A percentile compares a stretch with the other conserved stretches of the same genome.
Evolutionary conservation across 2,888 invertebrate genomes (phyloP).

Genomic region (Tupiocoris notatus): DNA sequence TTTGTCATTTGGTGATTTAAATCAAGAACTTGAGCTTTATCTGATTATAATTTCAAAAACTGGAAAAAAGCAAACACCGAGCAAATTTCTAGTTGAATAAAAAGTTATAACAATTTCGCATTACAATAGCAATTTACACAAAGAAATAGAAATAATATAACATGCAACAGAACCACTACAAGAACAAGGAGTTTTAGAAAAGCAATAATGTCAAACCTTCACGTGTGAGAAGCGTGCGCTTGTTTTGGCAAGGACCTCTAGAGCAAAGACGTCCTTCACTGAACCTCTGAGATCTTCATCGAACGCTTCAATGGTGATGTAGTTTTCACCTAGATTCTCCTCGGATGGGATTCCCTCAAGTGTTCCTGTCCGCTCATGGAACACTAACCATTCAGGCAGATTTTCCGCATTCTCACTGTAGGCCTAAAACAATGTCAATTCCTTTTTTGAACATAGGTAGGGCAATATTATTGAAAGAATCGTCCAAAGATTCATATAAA

Average conservation of each 20-base stretch:
- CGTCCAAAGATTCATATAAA: too few relatives aligned
- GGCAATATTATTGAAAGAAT: neutral
- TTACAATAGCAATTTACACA: too few relatives aligned
- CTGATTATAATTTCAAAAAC: too few relatives aligned
- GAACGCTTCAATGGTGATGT: slow-evolving; percentile 62
- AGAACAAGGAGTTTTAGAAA: neutral
- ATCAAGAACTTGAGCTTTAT: too few relatives aligned
- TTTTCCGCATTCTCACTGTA: slow-evolving; percentile 54
- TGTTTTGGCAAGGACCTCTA: slow-evolving; percentile 59
- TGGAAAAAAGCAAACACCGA: too few relatives aligned
- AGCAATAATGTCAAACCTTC: slow-evolving; percentile 17
- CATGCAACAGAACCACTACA: neutral
- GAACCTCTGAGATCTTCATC: slow-evolving; percentile 55
- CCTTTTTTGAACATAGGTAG: neutral
- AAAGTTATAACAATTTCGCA: too few relatives aligned
- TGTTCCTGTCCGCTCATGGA: slow-evolving; percentile 67
- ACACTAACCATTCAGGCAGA: slow-evolving; percentile 68
- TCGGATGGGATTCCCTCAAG: slow-evolving; percentile 72
- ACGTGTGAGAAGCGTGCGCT: slow-evolving; percentile 18
- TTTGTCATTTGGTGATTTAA: too few relatives aligned
- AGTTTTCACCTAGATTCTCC: slow-evolving; percentile 67
- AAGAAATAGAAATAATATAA: slow-evolving; percentile 6
- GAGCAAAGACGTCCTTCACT: slow-evolving; percentile 66
- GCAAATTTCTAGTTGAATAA: too few relatives aligned
- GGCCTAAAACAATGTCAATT: slow-evolving; percentile 53